Evolutionary conservation across 2,113 vertebrate species (phyloP).

Genomic region (Madoqua kirkii): DNA sequence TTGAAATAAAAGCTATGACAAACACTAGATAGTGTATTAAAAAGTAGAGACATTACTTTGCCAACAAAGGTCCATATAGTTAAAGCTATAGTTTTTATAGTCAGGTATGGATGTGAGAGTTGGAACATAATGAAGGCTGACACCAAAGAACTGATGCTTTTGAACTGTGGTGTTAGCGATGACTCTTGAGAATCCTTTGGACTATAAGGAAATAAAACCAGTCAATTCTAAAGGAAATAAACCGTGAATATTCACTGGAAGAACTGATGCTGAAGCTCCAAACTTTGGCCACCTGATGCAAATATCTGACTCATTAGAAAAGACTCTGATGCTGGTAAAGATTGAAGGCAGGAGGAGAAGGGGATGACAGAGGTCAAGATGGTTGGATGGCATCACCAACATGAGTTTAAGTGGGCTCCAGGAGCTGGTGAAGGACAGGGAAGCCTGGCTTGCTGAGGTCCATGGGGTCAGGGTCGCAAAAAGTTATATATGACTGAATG

Average conservation of each 20-base stretch:
- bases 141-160: not conserved
- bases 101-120: not conserved
- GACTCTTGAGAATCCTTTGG: not conserved
- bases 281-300: not conserved
- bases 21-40: not conserved
- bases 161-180: not conserved
- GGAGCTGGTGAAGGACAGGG: not conserved
- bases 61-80: not conserved
- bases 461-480: fast-evolving
- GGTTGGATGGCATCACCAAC: not conserved
- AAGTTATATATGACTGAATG: not conserved
- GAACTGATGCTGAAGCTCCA: not conserved
- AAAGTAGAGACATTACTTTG: not conserved
- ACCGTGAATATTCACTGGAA: not conserved
- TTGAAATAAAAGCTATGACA: not conserved
- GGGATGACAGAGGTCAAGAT: not conserved
- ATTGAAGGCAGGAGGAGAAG: not conserved
- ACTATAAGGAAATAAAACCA: not conserved
- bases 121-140: not conserved
- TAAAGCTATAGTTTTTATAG: not conserved
- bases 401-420: not conserved
- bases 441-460: not conserved
- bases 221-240: not conserved
- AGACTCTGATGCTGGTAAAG: not conserved
- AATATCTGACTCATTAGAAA: not conserved